Base-by-base conservation (phyloP, 2,797 vertebrate species). In the Pterois miles region DNA sequence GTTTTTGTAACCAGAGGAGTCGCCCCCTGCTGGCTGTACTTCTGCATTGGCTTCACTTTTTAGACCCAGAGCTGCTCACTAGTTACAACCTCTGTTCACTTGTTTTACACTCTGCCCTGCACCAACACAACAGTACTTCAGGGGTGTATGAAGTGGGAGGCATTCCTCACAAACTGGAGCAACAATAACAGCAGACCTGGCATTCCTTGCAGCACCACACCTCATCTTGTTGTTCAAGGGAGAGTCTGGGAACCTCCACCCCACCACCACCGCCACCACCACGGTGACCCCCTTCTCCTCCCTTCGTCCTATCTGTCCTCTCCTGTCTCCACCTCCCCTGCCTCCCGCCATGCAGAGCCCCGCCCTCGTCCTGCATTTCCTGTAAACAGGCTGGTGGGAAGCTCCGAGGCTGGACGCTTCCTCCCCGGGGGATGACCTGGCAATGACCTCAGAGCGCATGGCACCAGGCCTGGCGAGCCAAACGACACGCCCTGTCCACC, bases 321-420 rank as follows among this genome's bases (percentile, higher is more conserved):
- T 82, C 82, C 73, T 83, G 83, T 88, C 92, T 91, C 90, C 86
- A 89, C 85, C 92, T 88, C 81, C 23, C 40, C 40, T 52, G 72
- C 75, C 88, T 91, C 91, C 88, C 50, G 72, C 86, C 86, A 46
- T 46, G 40, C 40, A 69, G 66, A 81, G 84, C 84, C 80, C 71
- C 65, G 27, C 90, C 93, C 96, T 96, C 91, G 92, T 96, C 94
- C 93, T 93, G 96, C 97, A 97, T 98, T 98, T 99, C 97, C 97
- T 97, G 96, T 97, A 97, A 99, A 99, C 96, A 98, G 90, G 89
- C 86, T 77, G 88, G 83, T 90, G 91, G 93, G 92, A 94, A 93
- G 92, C 92, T 92, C 84, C 86, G 85, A 91, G 91, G 92, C 90
- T 86, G 94, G 96, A 92, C 92, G 74, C 92, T 96, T 98, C 96